Conservation (phyloP, 2,797 vertebrate species). For the Manis crassicaudata region DNA sequence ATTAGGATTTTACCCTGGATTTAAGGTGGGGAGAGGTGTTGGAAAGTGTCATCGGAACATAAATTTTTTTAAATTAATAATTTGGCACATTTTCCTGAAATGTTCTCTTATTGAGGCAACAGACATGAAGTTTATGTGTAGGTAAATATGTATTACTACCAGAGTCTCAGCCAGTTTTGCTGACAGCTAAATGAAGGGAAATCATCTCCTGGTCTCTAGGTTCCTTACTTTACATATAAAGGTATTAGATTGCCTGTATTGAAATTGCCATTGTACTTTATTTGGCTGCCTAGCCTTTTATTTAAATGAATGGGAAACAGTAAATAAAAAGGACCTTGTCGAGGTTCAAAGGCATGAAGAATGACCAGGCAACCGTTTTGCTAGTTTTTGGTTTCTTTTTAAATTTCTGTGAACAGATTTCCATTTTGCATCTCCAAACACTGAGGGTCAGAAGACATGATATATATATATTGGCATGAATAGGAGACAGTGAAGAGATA, state of each 20-base stretch:
- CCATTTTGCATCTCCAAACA: background rate
- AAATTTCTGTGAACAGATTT: background rate
- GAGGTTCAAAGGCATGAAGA: background rate
- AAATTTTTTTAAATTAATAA: background rate
- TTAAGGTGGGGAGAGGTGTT: background rate
- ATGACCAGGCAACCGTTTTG: background rate
- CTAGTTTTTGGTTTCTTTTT: background rate
- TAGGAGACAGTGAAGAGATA: background rate
- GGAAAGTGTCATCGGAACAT: background rate
- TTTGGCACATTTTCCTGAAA: background rate
- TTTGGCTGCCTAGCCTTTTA: background rate
- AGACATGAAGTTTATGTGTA: background rate
- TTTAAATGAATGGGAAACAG: background rate
- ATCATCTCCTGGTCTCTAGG: too few relatives aligned
- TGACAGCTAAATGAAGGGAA: too few relatives aligned
- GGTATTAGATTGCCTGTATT: background rate
- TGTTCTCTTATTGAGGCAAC: background rate
- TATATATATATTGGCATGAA: background rate
- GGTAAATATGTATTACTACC: too few relatives aligned
- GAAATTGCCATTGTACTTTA: background rate
- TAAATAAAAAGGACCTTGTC: background rate
- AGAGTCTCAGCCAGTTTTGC: too few relatives aligned
- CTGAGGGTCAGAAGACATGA: background rate
- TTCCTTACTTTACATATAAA: background rate
- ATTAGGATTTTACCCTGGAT: background rate